Percentiles rank a stretch among this genome's conserved stretches.
Evolutionary conservation across 1,140 invertebrate genomes (phyloP).

Genomic region (Drosophila kepulauana): DNA sequence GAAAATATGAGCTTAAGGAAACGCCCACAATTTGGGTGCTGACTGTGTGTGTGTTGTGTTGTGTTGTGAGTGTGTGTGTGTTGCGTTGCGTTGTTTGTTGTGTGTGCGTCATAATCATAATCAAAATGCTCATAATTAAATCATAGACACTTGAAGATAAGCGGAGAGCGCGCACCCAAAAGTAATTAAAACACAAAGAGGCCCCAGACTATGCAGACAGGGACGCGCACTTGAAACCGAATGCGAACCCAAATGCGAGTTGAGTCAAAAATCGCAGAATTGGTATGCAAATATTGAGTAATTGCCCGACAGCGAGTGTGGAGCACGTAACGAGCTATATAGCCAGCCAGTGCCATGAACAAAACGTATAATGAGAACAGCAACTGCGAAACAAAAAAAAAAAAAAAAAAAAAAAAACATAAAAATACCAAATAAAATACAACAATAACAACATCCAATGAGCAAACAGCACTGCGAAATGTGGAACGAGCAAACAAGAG

Average conservation of each 20-base stretch:
- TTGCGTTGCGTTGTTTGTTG: conserved; percentile 3
- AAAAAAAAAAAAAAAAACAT: not conserved
- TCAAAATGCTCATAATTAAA: conserved; percentile 69
- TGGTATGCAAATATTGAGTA: conserved; percentile 51
- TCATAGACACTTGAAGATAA: conserved; percentile 58
- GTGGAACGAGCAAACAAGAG: conserved; percentile 23
- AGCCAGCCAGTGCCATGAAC: not conserved
- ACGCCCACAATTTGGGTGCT: not conserved
- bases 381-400: conserved; percentile 13
- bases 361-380: conserved; percentile 18
- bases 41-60: conserved; percentile 7
- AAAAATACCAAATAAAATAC: conserved; percentile 1
- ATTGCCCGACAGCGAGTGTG: conserved; percentile 22
- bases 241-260: conserved; percentile 7
- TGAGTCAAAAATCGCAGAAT: conserved; percentile 14
- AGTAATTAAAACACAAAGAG: conserved; percentile 51
- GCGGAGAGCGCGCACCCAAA: conserved; percentile 32
- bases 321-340: conserved; percentile 14
- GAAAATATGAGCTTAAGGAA: conserved; percentile 18
- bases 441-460: not conserved
- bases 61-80: conserved; percentile 20
- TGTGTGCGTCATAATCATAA: conserved; percentile 38
- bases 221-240: not conserved
- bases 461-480: conserved; percentile 11
- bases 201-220: conserved; percentile 17